Percentiles rank a stretch among this genome's conserved stretches.
phyloP scores from a whole-genome alignment of 2,888 invertebrate genomes.

The Mesoligia furuncula region DNA sequence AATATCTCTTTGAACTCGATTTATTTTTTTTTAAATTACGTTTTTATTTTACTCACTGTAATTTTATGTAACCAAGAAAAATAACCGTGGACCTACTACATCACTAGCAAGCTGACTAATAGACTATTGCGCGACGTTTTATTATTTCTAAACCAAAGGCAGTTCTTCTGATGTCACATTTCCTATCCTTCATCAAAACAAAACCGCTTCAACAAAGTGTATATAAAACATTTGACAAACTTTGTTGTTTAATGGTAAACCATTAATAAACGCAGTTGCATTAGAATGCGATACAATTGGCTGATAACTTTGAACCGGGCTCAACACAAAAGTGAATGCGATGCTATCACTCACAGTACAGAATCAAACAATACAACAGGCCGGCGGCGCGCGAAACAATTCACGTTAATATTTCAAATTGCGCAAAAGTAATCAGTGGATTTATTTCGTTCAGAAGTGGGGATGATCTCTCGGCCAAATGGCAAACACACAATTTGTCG shows the following conservation, averaged over 20 bases:
- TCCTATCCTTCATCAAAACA: constrained; percentile 9
- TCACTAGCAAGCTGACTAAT: constrained; percentile 19
- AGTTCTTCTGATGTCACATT: constrained; percentile 2
- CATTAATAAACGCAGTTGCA: constrained; percentile 60
- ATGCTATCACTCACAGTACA: constrained; percentile 61
- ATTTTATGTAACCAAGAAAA: constrained; percentile 32
- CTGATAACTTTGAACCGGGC: constrained; percentile 59
- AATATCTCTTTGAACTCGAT: no score
- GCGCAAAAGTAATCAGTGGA: constrained; percentile 77
- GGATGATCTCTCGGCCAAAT: constrained; percentile 86
- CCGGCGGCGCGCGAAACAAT: constrained; percentile 72
- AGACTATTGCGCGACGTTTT: constrained; percentile 9
- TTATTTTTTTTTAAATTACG: no score
- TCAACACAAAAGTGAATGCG: constrained; percentile 61
- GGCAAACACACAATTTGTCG: constrained; percentile 90
- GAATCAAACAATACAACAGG: constrained; percentile 64
- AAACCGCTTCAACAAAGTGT: constrained; percentile 42
- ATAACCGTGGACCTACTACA: constrained; percentile 6
- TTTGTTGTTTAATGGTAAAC: constrained; percentile 44
- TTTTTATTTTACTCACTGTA: constrained; percentile 19
- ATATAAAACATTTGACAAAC: constrained; percentile 38
- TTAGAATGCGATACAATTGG: constrained; percentile 61
- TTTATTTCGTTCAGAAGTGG: constrained; percentile 71
- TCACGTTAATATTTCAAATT: constrained; percentile 79
- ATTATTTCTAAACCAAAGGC: constrained; percentile 16